Conservation (phyloP, 1,140 invertebrate species). For the Drosophila parabipectinata region DNA sequence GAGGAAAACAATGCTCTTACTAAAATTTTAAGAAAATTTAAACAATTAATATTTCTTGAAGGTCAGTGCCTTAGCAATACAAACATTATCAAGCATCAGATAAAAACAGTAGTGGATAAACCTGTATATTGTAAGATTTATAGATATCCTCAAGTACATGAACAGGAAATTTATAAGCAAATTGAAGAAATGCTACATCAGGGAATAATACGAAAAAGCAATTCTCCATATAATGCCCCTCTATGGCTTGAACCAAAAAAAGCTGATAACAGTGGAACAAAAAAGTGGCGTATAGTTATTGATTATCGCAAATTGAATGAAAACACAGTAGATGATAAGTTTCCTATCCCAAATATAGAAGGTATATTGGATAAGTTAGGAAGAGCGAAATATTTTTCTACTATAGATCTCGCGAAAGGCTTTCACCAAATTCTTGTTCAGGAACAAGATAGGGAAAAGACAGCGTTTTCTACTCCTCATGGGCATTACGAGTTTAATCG, state of each 20-base stretch:
- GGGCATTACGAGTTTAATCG: slow-evolving; percentile 22
- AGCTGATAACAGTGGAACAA: slow-evolving; percentile 13
- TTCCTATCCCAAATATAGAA: slow-evolving; percentile 49
- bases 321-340: slow-evolving; percentile 7
- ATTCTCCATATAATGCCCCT: slow-evolving; percentile 51
- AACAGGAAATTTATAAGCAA: slow-evolving; percentile 1
- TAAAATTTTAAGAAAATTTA: slow-evolving; percentile 17
- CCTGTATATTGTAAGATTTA: slow-evolving; percentile 62
- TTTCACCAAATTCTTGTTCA: slow-evolving; percentile 78
- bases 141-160: slow-evolving; percentile 63
- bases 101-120: slow-evolving; percentile 43
- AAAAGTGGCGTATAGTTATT: slow-evolving; percentile 9
- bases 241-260: slow-evolving; percentile 35
- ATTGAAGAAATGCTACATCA: slow-evolving; percentile 61
- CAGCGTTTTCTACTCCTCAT: slow-evolving; percentile 32
- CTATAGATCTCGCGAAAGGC: slow-evolving; percentile 70
- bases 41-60: slow-evolving; percentile 27
- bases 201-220: slow-evolving; percentile 52
- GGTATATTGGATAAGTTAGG: slow-evolving; percentile 1
- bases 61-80: slow-evolving; percentile 13
- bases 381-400: slow-evolving; percentile 35
- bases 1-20: slow-evolving; percentile 2
- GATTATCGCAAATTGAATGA: slow-evolving; percentile 6
- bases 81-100: slow-evolving; percentile 53
- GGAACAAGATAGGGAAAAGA: slow-evolving; percentile 34